phyloP scores from a whole-genome alignment of 2,113 vertebrate genomes.

The Siphamia tubifer region DNA sequence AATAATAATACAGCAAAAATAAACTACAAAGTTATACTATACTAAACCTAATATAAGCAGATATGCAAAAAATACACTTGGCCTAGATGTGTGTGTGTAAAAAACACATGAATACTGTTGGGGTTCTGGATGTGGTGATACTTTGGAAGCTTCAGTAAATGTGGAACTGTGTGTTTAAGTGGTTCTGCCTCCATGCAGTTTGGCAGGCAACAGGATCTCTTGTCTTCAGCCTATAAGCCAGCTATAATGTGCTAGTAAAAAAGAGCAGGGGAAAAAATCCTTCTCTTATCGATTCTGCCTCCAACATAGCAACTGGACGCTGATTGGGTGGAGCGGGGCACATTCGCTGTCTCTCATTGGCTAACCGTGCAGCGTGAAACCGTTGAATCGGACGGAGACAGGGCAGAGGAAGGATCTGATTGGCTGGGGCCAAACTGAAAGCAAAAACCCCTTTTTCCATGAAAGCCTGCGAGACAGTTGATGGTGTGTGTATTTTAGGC shows the following conservation, averaged over 20 bases:
- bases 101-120: not conserved
- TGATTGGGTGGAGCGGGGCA: slow-evolving; percentile 55
- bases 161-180: slow-evolving; percentile 25
- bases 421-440: slow-evolving; percentile 71
- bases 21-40: no score
- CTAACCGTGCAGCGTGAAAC: slow-evolving; percentile 30
- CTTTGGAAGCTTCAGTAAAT: not conserved
- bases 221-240: slow-evolving; percentile 57
- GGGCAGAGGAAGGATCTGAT: slow-evolving; percentile 56
- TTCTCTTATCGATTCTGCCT: slow-evolving; percentile 71
- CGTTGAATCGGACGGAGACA: slow-evolving; percentile 72
- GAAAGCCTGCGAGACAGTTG: slow-evolving; percentile 67
- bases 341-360: slow-evolving; percentile 55
- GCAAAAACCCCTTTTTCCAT: slow-evolving; percentile 64
- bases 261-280: slow-evolving; percentile 10
- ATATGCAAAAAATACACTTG: not conserved
- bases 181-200: slow-evolving; percentile 42
- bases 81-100: not conserved
- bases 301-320: slow-evolving; percentile 73
- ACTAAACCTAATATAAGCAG: no score
- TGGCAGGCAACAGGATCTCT: slow-evolving; percentile 58
- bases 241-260: slow-evolving; percentile 61
- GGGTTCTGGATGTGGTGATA: not conserved
- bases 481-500: slow-evolving; percentile 66
- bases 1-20: no score